Evolutionary conservation across 2,113 vertebrate genomes (phyloP).

Genomic region (Zapornia atra): DNA sequence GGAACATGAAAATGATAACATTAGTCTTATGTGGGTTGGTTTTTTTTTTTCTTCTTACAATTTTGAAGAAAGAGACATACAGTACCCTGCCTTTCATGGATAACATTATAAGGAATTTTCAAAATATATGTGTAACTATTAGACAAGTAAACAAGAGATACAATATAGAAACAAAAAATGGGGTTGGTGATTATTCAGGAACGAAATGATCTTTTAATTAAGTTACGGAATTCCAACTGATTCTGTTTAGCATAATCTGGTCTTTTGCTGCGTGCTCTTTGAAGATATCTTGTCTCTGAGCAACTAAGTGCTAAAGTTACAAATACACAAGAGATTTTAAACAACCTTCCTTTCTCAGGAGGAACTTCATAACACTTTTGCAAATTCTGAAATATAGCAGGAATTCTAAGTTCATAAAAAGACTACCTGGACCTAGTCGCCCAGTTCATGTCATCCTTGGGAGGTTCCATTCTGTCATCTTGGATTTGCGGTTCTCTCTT

Average conservation of each 20-base stretch:
- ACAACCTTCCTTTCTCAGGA: background rate
- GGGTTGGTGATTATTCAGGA: background rate
- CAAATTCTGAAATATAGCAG: background rate
- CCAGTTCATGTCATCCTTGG: background rate
- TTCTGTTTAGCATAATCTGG: background rate
- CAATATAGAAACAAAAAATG: background rate
- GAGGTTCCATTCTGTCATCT: background rate
- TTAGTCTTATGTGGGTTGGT: background rate
- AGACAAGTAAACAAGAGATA: background rate
- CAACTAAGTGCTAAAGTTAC: background rate
- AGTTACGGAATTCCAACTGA: background rate
- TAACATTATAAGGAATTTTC: background rate
- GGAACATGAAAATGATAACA: background rate
- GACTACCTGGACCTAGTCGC: background rate
- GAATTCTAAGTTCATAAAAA: background rate
- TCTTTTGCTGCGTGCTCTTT: background rate
- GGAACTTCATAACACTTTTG: background rate
- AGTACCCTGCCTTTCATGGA: background rate
- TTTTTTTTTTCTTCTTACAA: background rate
- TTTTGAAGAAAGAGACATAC: background rate
- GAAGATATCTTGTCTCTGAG: background rate
- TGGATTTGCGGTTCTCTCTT: background rate
- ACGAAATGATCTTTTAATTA: background rate
- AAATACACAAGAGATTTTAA: background rate
- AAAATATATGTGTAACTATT: background rate